phyloP scores from a whole-genome alignment of 2,888 invertebrate genomes.

The Falcaria lacertinaria region DNA sequence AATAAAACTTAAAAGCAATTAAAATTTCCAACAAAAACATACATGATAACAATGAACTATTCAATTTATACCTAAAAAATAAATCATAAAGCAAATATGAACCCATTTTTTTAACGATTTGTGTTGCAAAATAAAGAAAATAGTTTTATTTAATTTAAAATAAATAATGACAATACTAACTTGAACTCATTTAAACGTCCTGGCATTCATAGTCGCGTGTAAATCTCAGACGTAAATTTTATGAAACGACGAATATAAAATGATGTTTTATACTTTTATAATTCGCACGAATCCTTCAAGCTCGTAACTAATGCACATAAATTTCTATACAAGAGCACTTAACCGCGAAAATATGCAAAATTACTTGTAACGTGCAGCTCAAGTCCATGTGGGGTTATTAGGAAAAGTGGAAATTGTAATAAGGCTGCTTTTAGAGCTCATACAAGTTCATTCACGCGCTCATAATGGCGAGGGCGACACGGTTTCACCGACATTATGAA shows the following conservation, averaged over 20 bases:
- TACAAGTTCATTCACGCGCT: constrained; percentile 31
- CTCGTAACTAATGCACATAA: constrained; percentile 59
- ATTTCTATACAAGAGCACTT: constrained; percentile 53
- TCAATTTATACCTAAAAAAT: too few species aligned
- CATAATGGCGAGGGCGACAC: constrained; percentile 3
- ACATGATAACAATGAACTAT: too few species aligned
- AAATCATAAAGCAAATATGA: too few species aligned
- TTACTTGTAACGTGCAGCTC: constrained; percentile 45
- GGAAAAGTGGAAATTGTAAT: constrained; percentile 54
- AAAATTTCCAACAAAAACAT: too few species aligned
- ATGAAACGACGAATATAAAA: neutral
- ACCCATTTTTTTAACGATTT: too few species aligned
- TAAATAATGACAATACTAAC: too few species aligned
- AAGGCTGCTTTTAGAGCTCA: constrained; percentile 33
- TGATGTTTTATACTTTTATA: constrained; percentile 30
- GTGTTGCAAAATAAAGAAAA: too few species aligned
- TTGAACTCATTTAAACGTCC: neutral
- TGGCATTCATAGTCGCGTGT: neutral
- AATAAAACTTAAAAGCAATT: too few species aligned
- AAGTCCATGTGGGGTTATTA: constrained; percentile 50
- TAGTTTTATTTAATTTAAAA: too few species aligned
- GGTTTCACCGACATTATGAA: neutral
- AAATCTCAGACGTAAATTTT: neutral
- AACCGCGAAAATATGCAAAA: constrained; percentile 55
- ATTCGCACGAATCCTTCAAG: constrained; percentile 39